These are phyloP conservation scores for Dasysyrphus tricinctus DNA, from an alignment of 2,888 invertebrate genomes.

Conservation along the genomic window DNA sequence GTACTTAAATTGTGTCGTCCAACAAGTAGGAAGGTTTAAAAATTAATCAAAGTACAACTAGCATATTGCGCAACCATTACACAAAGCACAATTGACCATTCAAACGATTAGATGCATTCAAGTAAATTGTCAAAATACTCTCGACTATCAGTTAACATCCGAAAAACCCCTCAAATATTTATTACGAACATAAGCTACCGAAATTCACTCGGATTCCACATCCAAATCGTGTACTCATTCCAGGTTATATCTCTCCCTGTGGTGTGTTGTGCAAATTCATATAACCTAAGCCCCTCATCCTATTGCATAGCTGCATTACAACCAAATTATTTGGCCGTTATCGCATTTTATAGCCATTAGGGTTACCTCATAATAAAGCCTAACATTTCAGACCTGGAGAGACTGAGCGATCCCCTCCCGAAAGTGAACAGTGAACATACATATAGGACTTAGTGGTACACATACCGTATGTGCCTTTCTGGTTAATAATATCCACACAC, in stretches of 20 bases:
- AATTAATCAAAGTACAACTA: slow-evolving; percentile 24
- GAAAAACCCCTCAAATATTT: slow-evolving; percentile 61
- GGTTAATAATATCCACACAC: slow-evolving; percentile 60
- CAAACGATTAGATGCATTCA: slow-evolving; percentile 64
- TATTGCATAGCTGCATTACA: slow-evolving; percentile 65
- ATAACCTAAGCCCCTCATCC: slow-evolving; percentile 52
- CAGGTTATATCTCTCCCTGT: not conserved
- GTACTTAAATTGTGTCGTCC: not conserved
- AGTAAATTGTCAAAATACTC: slow-evolving; percentile 65
- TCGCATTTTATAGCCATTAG: slow-evolving; percentile 78
- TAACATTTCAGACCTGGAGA: slow-evolving; percentile 48
- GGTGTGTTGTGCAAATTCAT: slow-evolving; percentile 58
- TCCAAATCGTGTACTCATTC: slow-evolving; percentile 9
- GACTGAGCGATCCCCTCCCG: not conserved
- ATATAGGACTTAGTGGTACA: slow-evolving; percentile 10
- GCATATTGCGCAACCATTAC: slow-evolving; percentile 43
- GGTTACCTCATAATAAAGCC: slow-evolving; percentile 76
- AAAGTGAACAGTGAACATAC: not conserved
- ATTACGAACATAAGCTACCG: slow-evolving; percentile 53
- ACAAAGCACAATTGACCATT: slow-evolving; percentile 66
- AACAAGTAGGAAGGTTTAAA: slow-evolving; percentile 32
- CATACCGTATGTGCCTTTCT: slow-evolving; percentile 45
- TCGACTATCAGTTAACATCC: slow-evolving; percentile 18
- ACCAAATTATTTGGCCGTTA: slow-evolving; percentile 78
- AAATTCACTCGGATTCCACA: slow-evolving; percentile 44